These are phyloP conservation scores for Lamprologus sp. DNA, from an alignment of 2,113 vertebrate species.

Conservation along the genomic window DNA sequence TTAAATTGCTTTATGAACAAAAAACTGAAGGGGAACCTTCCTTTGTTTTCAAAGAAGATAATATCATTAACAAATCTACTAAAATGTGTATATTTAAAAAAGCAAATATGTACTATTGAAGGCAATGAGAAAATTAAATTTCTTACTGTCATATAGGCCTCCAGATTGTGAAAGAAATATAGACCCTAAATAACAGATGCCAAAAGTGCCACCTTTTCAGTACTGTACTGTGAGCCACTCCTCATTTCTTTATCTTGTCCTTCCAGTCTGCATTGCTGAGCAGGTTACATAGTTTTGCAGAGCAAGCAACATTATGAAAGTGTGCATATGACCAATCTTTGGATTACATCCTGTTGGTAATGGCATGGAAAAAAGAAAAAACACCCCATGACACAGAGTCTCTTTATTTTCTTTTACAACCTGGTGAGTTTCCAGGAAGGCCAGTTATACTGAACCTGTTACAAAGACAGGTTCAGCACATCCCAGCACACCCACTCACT, in stretches of 20 bases:
- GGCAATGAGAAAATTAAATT: not conserved
- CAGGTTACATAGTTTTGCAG: not conserved
- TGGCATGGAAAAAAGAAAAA: not conserved
- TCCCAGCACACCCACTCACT: too few species aligned
- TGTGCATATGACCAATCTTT: not conserved
- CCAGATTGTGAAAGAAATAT: not conserved
- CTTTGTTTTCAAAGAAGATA: not conserved
- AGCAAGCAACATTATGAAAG: not conserved
- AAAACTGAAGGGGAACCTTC: not conserved
- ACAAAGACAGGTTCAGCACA: too few species aligned
- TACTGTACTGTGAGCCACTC: not conserved
- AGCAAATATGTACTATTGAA: not conserved
- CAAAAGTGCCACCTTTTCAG: not conserved
- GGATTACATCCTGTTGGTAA: not conserved
- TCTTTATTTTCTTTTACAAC: not conserved
- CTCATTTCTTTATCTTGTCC: not conserved
- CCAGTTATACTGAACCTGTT: not conserved
- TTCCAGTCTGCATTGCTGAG: not conserved
- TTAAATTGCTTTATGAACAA: not conserved
- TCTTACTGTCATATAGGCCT: not conserved
- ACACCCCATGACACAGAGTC: not conserved
- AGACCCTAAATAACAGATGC: not conserved
- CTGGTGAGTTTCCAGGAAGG: not conserved
- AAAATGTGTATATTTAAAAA: not conserved
- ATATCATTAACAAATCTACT: not conserved